Evolutionary conservation across 2,113 vertebrate genomes (phyloP), one percentile per base, ranked within the genome.

Genomic region (Calonectris borealis): DNA sequence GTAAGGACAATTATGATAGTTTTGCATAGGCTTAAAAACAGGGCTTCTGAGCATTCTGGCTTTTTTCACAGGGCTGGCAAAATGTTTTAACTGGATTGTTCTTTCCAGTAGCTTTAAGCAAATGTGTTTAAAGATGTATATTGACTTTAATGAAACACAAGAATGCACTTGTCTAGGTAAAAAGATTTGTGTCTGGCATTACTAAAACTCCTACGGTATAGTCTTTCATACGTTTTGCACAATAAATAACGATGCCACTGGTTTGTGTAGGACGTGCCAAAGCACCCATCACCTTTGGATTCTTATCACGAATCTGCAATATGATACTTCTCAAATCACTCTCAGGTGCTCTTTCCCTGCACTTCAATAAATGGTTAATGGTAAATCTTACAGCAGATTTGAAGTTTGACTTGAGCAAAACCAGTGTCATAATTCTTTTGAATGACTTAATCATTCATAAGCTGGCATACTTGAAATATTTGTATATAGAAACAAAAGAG

Each of bases 51-150:
- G 64, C 51, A 29, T 70, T 86, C 55, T 86, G 65, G 14, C 34
- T 55, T 66, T 88, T 80, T 88, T 73, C 60, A 62, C 52, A 75
- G 25, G 66, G 40, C 55, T 96, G 60, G 25, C 71, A 86, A 62
- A 77, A 38, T 75, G 46, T 58, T 86, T 9, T 77, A 73, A 66
- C 68, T 66, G 65, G 21, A 24, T 75, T 62, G 3, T 70, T 90
- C 55, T 84, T 94, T 88, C 64, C 48, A 81, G 49, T 61, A 73
- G 69, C 78, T 92, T 93, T 91, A 94, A 91, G 58, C 48, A 90
- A 80, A 42, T 51, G 13, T 42, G 42, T 86, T 94, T 83, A 54
- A 90, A 95, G 40, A 34, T 54, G 25, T 36, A n/a, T 62, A 54
- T n/a, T 88, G 79, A 69, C 49, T 52, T 71, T n/a, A 86, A 78